A percentile compares a stretch with the other conserved stretches of the same genome.
These are phyloP conservation scores for Pseudomugil tenellus DNA, from an alignment of 2,797 vertebrate genomes.

Conservation along the genomic window DNA sequence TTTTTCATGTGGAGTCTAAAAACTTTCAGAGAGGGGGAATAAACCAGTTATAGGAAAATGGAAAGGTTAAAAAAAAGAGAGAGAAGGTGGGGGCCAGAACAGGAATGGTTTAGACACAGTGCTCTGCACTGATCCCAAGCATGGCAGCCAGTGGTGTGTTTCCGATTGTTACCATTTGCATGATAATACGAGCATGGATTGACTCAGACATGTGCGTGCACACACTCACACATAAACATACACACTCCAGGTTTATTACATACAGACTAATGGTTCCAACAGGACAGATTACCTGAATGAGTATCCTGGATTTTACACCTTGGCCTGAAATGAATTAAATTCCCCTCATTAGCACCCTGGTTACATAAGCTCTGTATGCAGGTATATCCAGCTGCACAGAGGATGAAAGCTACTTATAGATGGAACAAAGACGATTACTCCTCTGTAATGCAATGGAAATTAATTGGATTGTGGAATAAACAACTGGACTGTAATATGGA, in stretches of 20 bases:
- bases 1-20: conserved; percentile 43
- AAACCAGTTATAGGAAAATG: conserved; percentile 37
- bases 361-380: conserved; percentile 67
- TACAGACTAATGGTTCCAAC: conserved; percentile 52
- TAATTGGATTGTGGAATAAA: conserved; percentile 69
- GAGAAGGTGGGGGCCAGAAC: conserved; percentile 30
- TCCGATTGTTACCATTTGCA: conserved; percentile 77
- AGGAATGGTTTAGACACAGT: conserved; percentile 69
- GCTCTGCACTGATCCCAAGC: conserved; percentile 66
- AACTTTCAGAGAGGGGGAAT: conserved; percentile 14
- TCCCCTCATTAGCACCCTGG: conserved; percentile 58
- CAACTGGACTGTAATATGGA: conserved; percentile 46
- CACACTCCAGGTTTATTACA: conserved; percentile 55
- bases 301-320: conserved; percentile 57
- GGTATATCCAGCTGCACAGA: conserved; percentile 72
- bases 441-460: conserved; percentile 71
- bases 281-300: conserved; percentile 69
- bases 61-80: conserved; percentile 32
- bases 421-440: conserved; percentile 78
- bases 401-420: conserved; percentile 79
- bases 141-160: conserved; percentile 70
- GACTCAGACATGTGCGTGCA: conserved; percentile 23
- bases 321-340: conserved; percentile 66
- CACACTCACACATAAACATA: conserved; percentile 4
- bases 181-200: conserved; percentile 71